Conservation (phyloP, 2,113 vertebrate species). For the Apaloderma vittatum region DNA sequence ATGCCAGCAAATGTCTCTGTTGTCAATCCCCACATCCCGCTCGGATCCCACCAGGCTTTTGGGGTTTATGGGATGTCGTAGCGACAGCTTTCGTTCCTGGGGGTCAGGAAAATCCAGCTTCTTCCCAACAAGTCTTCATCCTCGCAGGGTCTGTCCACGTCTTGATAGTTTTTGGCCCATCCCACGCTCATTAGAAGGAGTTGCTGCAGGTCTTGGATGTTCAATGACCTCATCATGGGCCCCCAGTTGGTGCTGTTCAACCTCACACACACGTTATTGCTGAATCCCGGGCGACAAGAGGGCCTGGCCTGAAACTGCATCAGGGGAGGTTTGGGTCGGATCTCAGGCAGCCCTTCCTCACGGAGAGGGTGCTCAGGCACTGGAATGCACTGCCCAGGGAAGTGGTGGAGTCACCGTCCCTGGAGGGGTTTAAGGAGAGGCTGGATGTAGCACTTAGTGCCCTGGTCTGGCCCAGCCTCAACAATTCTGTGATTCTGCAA, state of each 20-base stretch:
- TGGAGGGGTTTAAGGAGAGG: too few relatives aligned
- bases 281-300: neutral
- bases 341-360: too few relatives aligned
- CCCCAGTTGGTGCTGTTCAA: neutral
- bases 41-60: neutral
- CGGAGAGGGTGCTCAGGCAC: too few relatives aligned
- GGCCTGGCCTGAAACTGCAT: too few relatives aligned
- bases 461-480: too few relatives aligned
- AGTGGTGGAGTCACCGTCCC: too few relatives aligned
- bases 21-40: rapidly evolving
- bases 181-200: rapidly evolving
- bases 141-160: neutral
- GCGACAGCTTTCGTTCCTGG: neutral
- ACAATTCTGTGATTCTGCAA: too few relatives aligned
- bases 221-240: rapidly evolving
- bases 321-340: too few relatives aligned
- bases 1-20: neutral
- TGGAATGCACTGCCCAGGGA: too few relatives aligned
- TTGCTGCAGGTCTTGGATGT: neutral
- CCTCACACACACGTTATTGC: rapidly evolving
- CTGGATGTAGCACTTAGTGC: too few relatives aligned
- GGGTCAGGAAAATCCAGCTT: neutral
- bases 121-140: neutral
- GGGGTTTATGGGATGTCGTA: neutral
- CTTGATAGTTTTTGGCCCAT: neutral